A percentile compares a stretch with the other conserved stretches of the same genome.
Conservation (phyloP, 2,797 vertebrate species). For the Microcaecilia unicolor region DNA sequence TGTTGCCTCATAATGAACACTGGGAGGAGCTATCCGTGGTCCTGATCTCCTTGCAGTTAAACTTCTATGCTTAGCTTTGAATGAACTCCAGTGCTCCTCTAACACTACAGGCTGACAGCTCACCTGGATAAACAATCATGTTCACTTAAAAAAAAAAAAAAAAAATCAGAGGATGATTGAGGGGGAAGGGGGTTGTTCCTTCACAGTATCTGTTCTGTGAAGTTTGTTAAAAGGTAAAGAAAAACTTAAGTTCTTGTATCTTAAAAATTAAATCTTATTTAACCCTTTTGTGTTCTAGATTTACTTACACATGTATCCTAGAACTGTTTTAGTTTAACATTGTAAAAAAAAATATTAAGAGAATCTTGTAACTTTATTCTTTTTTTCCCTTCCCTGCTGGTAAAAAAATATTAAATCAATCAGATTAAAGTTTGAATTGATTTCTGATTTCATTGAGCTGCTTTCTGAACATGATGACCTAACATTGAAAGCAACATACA, state of each 20-base stretch:
- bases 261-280: constrained; percentile 82
- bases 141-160: no score
- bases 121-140: no score
- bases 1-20: no score
- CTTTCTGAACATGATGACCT: no score
- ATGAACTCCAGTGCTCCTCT: no score
- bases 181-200: constrained; percentile 50
- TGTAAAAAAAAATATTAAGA: constrained; percentile 75
- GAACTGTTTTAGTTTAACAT: constrained; percentile 91
- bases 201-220: constrained; percentile 70
- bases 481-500: no score
- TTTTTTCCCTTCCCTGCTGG: constrained; percentile 53
- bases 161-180: constrained; percentile 9
- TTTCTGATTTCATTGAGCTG: constrained; percentile 28
- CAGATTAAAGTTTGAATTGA: constrained; percentile 51
- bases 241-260: constrained; percentile 76
- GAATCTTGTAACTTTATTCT: constrained; percentile 74
- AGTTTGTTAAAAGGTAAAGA: constrained; percentile 67
- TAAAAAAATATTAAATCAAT: constrained; percentile 66
- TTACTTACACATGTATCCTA: constrained; percentile 90
- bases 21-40: no score
- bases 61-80: no score
- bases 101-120: no score
- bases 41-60: no score
- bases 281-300: constrained; percentile 93